Percentiles rank a stretch among this genome's conserved stretches.
Conservation (phyloP, 2,888 invertebrate genomes). For the Chymomyza caudatula region DNA sequence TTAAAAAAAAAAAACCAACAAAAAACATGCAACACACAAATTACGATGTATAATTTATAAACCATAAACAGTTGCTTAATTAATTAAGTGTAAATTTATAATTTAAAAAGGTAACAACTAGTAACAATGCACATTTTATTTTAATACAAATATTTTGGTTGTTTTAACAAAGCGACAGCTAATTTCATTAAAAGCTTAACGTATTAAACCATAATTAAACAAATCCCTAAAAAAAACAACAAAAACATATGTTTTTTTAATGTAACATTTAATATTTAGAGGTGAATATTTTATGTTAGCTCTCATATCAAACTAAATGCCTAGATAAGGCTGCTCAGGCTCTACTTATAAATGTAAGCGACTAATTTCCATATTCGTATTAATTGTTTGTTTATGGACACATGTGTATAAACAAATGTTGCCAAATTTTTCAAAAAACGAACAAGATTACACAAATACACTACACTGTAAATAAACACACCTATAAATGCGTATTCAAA, state of each 20-base stretch:
- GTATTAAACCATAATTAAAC: neutral
- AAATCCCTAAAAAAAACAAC: neutral
- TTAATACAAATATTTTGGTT: too few relatives aligned
- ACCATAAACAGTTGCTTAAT: constrained; percentile 13
- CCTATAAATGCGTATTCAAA: constrained; percentile 34
- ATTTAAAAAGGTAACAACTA: neutral
- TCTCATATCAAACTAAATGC: neutral
- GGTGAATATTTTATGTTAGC: neutral
- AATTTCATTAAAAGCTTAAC: neutral
- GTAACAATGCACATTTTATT: too few relatives aligned
- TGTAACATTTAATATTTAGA: constrained; percentile 1
- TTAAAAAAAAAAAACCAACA: constrained; percentile 32
- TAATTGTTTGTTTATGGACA: neutral
- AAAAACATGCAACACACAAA: constrained; percentile 1
- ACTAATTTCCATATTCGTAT: neutral
- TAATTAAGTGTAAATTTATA: constrained; percentile 6
- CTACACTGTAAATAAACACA: constrained; percentile 10
- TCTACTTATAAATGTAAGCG: neutral
- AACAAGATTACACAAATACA: constrained; percentile 22
- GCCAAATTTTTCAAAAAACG: constrained; percentile 31
- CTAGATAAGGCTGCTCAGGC: neutral
- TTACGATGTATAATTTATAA: constrained; percentile 1
- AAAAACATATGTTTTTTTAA: neutral
- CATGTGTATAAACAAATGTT: constrained; percentile 33
- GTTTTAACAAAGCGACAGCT: neutral